These are phyloP conservation scores for Centrocercus urophasianus DNA, from an alignment of 2,113 vertebrate species.

Conservation along the genomic window DNA sequence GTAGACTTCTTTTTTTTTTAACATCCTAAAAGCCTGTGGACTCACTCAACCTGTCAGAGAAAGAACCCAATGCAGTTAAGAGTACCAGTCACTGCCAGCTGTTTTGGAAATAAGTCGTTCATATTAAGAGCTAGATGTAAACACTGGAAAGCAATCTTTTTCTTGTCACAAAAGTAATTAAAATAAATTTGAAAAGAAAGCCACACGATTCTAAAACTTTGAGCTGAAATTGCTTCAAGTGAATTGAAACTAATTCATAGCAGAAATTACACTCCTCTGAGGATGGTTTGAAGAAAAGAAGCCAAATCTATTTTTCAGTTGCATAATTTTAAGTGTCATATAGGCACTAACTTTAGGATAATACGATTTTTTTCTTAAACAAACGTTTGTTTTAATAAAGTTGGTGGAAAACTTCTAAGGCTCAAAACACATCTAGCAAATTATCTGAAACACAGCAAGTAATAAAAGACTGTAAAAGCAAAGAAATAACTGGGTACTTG, in stretches of 20 bases:
- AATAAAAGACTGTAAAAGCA: background rate
- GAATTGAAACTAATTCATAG: background rate
- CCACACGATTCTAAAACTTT: background rate
- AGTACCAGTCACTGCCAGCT: background rate
- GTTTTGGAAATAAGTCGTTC: background rate
- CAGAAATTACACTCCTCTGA: background rate
- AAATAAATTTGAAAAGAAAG: background rate
- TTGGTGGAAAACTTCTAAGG: background rate
- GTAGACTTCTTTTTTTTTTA: background rate
- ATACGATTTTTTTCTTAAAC: background rate
- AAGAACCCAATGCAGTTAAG: background rate
- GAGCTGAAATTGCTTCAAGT: background rate
- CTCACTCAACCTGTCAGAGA: background rate
- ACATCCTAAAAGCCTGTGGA: background rate
- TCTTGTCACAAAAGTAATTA: background rate
- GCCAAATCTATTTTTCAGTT: background rate
- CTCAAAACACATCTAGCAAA: background rate
- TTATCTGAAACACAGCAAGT: background rate
- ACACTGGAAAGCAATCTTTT: background rate
- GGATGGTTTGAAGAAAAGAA: background rate
- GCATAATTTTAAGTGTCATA: background rate
- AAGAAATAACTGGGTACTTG: background rate
- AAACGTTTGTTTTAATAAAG: too few species aligned
- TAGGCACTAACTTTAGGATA: background rate
- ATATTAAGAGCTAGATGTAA: background rate